Evolutionary conservation across 2,888 invertebrate genomes (phyloP).

Genomic region (Zaprionus bogoriensis): DNA sequence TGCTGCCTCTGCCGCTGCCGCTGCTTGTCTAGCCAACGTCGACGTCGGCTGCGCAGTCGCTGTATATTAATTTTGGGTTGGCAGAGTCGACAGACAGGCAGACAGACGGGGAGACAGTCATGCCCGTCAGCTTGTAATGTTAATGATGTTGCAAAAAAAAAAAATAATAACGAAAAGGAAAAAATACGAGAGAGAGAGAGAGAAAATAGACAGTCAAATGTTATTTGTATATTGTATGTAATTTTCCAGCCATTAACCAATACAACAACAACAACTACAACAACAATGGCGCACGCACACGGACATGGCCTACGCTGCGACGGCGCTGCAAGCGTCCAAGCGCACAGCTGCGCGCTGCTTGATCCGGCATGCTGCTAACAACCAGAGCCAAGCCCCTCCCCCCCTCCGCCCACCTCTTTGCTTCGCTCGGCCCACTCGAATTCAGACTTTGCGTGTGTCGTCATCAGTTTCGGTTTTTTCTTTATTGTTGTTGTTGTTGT

Average conservation of each 20-base stretch:
- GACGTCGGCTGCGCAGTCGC: slow-evolving; percentile 18
- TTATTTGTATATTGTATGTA: slow-evolving; percentile 38
- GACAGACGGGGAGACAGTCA: too few species aligned
- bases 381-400: background rate
- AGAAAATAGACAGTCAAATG: slow-evolving; percentile 23
- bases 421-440: slow-evolving; percentile 21
- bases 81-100: too few species aligned
- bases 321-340: slow-evolving; percentile 25
- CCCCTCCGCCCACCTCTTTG: background rate
- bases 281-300: slow-evolving; percentile 37
- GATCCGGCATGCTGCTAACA: slow-evolving; percentile 3
- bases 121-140: slow-evolving; percentile 43
- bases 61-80: slow-evolving; percentile 33
- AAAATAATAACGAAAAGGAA: slow-evolving; percentile 6
- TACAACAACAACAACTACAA: slow-evolving; percentile 26
- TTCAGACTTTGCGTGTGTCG: slow-evolving; percentile 58
- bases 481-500: slow-evolving; percentile 29
- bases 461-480: slow-evolving; percentile 66
- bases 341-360: slow-evolving; percentile 31
- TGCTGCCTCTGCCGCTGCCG: background rate
- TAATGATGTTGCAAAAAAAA: slow-evolving; percentile 52
- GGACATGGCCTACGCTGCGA: slow-evolving; percentile 32
- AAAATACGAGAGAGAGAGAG: background rate
- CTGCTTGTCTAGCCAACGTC: slow-evolving; percentile 34
- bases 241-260: slow-evolving; percentile 73